phyloP scores from a whole-genome alignment of 2,797 vertebrate species.

The Arnoldichthys spilopterus region DNA sequence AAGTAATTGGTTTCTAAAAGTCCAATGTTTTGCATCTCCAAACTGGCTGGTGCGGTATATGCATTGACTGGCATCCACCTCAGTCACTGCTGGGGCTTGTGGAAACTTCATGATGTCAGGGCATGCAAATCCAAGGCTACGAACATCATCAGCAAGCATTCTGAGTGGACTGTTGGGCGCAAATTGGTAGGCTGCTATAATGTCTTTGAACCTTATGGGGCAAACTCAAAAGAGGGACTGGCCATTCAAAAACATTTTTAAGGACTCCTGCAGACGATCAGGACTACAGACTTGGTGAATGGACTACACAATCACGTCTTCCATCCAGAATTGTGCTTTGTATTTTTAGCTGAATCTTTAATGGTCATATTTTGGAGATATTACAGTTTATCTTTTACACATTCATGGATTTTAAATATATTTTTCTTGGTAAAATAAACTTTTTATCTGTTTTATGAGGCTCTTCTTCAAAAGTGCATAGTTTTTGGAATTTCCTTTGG shows the following conservation, averaged over 20 bases:
- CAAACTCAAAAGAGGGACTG: neutral
- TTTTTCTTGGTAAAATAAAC: neutral
- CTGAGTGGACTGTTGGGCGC: neutral
- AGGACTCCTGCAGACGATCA: neutral
- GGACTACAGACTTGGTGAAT: neutral
- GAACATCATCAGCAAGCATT: slow-evolving; percentile 28
- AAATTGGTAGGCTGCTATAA: slow-evolving; percentile 16
- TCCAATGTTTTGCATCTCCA: slow-evolving; percentile 2
- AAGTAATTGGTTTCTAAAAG: neutral
- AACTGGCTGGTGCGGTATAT: neutral
- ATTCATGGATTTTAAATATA: neutral
- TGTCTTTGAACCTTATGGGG: neutral
- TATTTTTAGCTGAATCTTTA: neutral
- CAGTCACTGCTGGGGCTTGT: slow-evolving; percentile 49
- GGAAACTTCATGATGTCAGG: slow-evolving; percentile 69
- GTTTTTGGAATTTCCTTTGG: neutral
- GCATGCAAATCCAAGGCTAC: slow-evolving; percentile 71
- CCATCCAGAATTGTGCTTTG: neutral
- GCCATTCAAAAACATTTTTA: neutral
- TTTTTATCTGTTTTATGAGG: neutral
- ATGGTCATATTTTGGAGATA: neutral
- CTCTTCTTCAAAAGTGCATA: neutral
- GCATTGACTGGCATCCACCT: slow-evolving; percentile 5
- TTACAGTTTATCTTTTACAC: neutral
- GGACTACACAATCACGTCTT: neutral